Evolutionary conservation across 1,140 invertebrate species (phyloP).

Genomic region (Epicauta chinensis): DNA sequence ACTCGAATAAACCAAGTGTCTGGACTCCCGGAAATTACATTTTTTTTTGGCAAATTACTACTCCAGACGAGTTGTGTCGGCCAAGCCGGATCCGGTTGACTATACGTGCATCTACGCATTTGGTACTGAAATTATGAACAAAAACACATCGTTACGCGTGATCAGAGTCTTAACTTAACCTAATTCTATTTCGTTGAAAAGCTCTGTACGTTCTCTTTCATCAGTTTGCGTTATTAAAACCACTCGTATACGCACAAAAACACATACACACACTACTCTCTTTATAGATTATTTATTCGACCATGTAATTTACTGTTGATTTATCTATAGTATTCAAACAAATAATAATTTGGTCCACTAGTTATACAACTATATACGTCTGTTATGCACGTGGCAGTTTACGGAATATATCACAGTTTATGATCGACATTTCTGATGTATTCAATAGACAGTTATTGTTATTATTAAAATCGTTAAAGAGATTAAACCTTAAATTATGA

Average conservation of each 20-base stretch:
- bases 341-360: slow-evolving; percentile 8
- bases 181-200: slow-evolving; percentile 18
- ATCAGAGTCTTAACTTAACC: slow-evolving; percentile 9
- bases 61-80: no score
- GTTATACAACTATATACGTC: no score
- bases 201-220: slow-evolving; percentile 13
- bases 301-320: background rate
- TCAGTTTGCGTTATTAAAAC: slow-evolving; percentile 14
- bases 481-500: no score
- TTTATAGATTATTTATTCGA: slow-evolving; percentile 8
- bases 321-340: slow-evolving; percentile 5
- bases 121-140: no score
- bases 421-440: slow-evolving; percentile 15
- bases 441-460: slow-evolving; percentile 14
- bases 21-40: no score
- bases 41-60: no score
- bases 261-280: no score
- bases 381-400: slow-evolving; percentile 14
- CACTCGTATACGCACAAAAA: no score
- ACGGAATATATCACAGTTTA: slow-evolving; percentile 16
- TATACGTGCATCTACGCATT: no score
- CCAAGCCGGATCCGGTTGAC: no score
- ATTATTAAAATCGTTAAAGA: no score
- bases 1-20: no score
- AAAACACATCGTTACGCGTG: slow-evolving; percentile 4